phyloP scores from a whole-genome alignment of 2,797 vertebrate genomes.

The Spatula clypeata region DNA sequence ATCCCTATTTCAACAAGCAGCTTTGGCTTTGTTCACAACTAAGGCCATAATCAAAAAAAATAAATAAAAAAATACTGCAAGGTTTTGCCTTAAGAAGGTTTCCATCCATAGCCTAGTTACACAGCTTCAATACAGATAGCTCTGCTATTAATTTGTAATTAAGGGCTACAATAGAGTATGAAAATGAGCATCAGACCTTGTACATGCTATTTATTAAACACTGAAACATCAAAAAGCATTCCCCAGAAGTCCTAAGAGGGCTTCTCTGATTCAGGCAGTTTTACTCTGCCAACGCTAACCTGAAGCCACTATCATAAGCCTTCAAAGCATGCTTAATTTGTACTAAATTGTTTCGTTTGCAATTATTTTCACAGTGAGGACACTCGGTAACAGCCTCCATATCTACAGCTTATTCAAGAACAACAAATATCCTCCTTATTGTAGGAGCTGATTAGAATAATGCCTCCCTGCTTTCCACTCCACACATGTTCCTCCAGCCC shows the following conservation, averaged over 20 bases:
- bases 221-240: neutral
- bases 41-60: neutral
- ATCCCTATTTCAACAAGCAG: neutral
- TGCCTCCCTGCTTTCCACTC: neutral
- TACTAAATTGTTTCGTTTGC: neutral
- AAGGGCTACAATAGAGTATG: neutral
- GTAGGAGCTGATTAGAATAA: neutral
- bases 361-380: neutral
- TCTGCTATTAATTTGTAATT: neutral
- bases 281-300: neutral
- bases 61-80: neutral
- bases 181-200: neutral
- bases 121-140: neutral
- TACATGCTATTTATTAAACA: neutral
- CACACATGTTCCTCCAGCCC: neutral
- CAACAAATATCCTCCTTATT: neutral
- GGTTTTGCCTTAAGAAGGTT: neutral
- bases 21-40: neutral
- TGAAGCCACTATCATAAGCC: neutral
- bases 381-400: neutral
- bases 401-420: neutral
- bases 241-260: neutral
- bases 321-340: neutral
- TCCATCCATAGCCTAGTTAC: neutral
- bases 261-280: neutral